phyloP scores from a whole-genome alignment of 2,797 vertebrate genomes.

The Girardinus metallicus region DNA sequence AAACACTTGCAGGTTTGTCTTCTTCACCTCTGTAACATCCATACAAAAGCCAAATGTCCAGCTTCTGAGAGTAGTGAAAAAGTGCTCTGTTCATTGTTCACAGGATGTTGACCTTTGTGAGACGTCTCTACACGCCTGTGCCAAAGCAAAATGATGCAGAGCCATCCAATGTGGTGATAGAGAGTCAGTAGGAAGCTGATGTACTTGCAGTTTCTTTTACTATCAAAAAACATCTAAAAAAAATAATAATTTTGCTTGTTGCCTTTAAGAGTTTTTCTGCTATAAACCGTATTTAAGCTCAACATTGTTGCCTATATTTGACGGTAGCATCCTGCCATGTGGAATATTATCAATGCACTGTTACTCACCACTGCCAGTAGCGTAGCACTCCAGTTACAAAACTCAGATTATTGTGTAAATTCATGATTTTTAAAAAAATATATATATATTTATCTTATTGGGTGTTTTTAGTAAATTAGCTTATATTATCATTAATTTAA shows the following conservation, averaged over 20 bases:
- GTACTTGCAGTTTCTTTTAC: background rate
- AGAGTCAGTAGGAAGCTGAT: background rate
- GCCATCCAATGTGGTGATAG: background rate
- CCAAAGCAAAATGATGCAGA: background rate
- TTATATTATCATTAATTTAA: background rate
- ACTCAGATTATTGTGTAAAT: background rate
- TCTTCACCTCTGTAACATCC: background rate
- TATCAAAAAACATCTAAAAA: background rate
- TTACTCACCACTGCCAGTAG: background rate
- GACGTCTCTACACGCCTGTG: background rate
- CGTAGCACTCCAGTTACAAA: background rate
- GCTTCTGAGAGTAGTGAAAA: background rate
- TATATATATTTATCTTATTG: background rate
- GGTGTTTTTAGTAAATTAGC: background rate
- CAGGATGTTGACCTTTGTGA: background rate
- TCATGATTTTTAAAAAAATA: background rate
- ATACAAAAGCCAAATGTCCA: background rate
- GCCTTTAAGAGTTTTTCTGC: background rate
- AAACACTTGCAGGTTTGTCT: constrained; percentile 3
- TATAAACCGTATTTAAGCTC: background rate
- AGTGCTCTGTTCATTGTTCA: background rate
- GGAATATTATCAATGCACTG: background rate
- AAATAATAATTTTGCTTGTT: background rate
- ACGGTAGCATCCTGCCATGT: background rate
- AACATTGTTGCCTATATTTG: background rate